Evolutionary conservation across 2,797 vertebrate genomes (phyloP).

Genomic region (Toxotes lorentzi): DNA sequence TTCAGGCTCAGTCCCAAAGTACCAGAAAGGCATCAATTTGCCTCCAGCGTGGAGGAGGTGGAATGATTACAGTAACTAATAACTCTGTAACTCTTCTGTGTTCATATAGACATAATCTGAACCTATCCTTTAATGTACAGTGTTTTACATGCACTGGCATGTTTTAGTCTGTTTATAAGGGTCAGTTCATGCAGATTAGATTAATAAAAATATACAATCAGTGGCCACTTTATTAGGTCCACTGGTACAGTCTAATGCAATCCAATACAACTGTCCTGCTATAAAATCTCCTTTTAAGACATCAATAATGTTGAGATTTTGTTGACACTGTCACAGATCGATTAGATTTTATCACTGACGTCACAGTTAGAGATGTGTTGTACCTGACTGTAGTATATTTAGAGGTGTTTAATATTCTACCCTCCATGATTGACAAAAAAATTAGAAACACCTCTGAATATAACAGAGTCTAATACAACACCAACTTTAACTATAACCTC

Average conservation of each 20-base stretch:
- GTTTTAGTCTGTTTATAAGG: background rate
- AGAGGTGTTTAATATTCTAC: background rate
- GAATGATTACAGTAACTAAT: background rate
- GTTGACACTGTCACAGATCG: background rate
- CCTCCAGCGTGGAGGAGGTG: too few species aligned
- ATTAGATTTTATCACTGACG: background rate
- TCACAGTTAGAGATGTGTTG: background rate
- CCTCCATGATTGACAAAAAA: background rate
- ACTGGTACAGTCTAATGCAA: background rate
- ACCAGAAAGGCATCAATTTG: background rate
- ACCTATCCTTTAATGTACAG: background rate
- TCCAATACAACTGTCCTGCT: background rate
- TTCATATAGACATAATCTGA: background rate
- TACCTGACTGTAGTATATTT: background rate
- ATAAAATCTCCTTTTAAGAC: too few species aligned
- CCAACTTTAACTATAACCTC: background rate
- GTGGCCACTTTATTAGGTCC: background rate
- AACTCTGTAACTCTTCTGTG: background rate
- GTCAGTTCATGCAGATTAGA: background rate
- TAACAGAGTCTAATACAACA: background rate
- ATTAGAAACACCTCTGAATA: background rate
- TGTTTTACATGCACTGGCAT: background rate
- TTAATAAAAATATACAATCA: background rate
- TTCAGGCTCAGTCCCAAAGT: background rate
- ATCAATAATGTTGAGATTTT: background rate